Evolutionary conservation across 2,113 vertebrate species (phyloP).

Genomic region (Lethenteron camtschaticum): DNA sequence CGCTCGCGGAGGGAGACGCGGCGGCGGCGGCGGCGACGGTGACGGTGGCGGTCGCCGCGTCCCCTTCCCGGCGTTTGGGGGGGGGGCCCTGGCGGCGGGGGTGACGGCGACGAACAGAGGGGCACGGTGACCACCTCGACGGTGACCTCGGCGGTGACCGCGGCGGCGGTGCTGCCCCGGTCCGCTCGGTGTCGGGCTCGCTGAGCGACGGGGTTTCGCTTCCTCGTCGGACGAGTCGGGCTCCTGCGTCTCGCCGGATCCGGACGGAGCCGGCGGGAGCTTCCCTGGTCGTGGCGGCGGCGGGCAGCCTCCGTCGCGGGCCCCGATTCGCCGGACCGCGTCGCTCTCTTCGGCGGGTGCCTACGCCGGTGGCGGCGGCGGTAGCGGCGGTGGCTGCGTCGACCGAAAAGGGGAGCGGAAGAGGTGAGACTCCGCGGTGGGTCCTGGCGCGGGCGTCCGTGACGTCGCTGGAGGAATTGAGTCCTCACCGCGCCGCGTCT

Average conservation of each 20-base stretch:
- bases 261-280: conserved; percentile 18
- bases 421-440: conserved; percentile 2
- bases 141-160: conserved; percentile 19
- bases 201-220: conserved; percentile 28
- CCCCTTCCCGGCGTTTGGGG: no score
- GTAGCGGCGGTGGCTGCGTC: conserved; percentile 37
- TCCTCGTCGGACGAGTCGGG: conserved; percentile 39
- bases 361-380: background rate
- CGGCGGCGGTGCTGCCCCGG: conserved; percentile 11
- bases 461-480: no score
- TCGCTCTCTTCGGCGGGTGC: conserved; percentile 7
- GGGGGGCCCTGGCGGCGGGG: no score
- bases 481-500: no score
- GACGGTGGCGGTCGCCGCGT: no score
- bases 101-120: no score
- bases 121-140: no score
- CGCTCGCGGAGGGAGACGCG: no score
- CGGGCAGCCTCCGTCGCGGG: no score
- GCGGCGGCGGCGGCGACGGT: no score
- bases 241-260: conserved; percentile 25
- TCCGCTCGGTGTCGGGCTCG: conserved; percentile 25
- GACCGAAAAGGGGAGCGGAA: conserved; percentile 18
- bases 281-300: conserved; percentile 12
- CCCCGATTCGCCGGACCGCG: no score
- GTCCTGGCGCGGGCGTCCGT: no score